These are phyloP conservation scores for Pachyramphus minor DNA, from an alignment of 2,113 vertebrate species.

Conservation along the genomic window DNA sequence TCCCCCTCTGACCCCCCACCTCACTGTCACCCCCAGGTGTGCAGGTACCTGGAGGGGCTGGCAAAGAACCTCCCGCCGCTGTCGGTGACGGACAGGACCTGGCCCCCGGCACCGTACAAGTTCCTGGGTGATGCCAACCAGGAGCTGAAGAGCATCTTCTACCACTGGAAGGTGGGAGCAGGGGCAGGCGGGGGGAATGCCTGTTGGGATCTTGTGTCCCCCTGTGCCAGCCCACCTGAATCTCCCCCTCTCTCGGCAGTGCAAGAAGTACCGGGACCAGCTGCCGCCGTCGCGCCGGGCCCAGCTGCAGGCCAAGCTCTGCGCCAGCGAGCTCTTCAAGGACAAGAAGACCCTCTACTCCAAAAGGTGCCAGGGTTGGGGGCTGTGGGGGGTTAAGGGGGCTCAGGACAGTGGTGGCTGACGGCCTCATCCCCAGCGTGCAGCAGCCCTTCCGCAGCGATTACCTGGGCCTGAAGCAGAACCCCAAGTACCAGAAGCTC, in stretches of 20 bases:
- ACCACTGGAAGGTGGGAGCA: constrained; percentile 71
- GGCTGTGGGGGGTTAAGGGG: not conserved
- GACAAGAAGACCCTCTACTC: constrained; percentile 76
- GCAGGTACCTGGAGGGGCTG: constrained; percentile 68
- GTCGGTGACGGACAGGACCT: constrained; percentile 43
- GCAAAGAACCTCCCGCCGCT: constrained; percentile 60
- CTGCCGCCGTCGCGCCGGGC: constrained; percentile 40
- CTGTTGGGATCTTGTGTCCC: accelerated
- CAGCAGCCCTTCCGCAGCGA: constrained; percentile 71
- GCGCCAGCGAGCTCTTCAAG: constrained; percentile 77
- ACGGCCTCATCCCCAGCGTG: constrained; percentile 42
- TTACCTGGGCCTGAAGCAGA: constrained; percentile 71
- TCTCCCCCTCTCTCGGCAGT: not conserved
- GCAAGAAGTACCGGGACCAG: constrained; percentile 74
- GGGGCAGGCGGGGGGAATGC: accelerated
- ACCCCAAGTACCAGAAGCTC: constrained; percentile 75
- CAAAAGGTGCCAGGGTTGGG: constrained; percentile 60
- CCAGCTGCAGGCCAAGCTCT: constrained; percentile 69
- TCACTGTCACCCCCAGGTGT: not conserved
- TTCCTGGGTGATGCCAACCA: constrained; percentile 48
- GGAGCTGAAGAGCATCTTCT: constrained; percentile 71
- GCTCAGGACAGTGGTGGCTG: accelerated
- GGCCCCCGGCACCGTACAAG: constrained; percentile 64
- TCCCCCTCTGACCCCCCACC: accelerated
- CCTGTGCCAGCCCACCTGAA: accelerated